phyloP scores from a whole-genome alignment of 1,140 invertebrate genomes.

The Artemia franciscana region DNA sequence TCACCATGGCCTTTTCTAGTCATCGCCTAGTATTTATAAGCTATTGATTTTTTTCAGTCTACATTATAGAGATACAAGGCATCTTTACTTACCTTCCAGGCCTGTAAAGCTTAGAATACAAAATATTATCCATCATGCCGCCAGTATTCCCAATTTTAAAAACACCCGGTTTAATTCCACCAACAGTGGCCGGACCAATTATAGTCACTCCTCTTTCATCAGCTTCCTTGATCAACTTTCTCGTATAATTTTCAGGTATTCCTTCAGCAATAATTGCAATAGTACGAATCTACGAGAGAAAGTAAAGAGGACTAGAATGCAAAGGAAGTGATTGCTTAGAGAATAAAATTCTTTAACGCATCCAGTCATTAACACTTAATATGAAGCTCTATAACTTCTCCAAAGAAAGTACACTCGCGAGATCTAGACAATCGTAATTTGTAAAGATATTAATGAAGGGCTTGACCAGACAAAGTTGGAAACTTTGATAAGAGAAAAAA shows the following conservation, averaged over 20 bases:
- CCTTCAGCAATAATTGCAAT: conserved; percentile 97
- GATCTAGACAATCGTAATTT: too few species aligned
- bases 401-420: too few species aligned
- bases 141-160: conserved; percentile 99
- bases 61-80: too few species aligned
- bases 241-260: conserved; percentile 45
- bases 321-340: background rate
- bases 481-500: too few species aligned
- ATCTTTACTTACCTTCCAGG: conserved; percentile 52
- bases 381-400: too few species aligned
- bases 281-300: conserved; percentile 42
- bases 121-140: conserved; percentile 98
- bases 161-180: conserved; percentile 93
- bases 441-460: too few species aligned
- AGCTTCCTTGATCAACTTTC: conserved; percentile 73
- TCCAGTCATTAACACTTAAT: background rate
- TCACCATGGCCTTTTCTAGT: too few species aligned
- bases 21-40: too few species aligned
- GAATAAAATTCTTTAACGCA: background rate
- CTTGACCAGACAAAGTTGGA: too few species aligned
- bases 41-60: background rate
- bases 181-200: conserved; percentile 92
- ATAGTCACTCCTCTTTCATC: conserved; percentile 57
- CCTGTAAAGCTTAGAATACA: conserved; percentile 87
- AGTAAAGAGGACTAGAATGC: background rate